phyloP scores from a whole-genome alignment of 2,888 invertebrate genomes.

The Octonoba sinensis region DNA sequence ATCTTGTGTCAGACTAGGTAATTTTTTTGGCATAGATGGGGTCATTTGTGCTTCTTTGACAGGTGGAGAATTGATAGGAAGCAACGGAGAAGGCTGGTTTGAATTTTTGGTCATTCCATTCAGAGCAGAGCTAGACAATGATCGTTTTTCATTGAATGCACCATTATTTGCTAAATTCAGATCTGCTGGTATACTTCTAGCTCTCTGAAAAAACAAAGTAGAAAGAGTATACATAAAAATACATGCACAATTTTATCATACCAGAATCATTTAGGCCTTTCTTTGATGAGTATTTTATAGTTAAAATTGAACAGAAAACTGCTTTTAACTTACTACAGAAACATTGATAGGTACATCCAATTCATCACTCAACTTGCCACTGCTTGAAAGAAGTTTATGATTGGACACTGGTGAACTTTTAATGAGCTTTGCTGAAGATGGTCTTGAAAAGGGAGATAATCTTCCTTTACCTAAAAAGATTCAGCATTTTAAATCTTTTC shows the following conservation, averaged over 20 bases:
- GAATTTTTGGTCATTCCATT: slow-evolving; percentile 42
- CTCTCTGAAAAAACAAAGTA: slow-evolving; percentile 24
- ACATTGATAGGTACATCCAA: slow-evolving; percentile 30
- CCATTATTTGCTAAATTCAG: slow-evolving; percentile 42
- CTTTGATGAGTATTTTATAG: background rate
- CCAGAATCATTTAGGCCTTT: background rate
- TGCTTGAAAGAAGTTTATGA: slow-evolving; percentile 30
- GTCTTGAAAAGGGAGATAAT: slow-evolving; percentile 48
- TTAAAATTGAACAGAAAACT: background rate
- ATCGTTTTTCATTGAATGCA: slow-evolving; percentile 45
- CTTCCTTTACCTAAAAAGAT: slow-evolving; percentile 35
- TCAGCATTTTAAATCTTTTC: background rate
- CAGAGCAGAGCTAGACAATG: slow-evolving; percentile 53
- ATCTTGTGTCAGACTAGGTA: slow-evolving; percentile 70
- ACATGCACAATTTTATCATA: background rate
- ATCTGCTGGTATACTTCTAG: slow-evolving; percentile 63
- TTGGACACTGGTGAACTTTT: slow-evolving; percentile 45
- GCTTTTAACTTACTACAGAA: slow-evolving; percentile 26
- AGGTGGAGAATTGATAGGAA: slow-evolving; percentile 38
- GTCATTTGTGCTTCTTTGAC: slow-evolving; percentile 47
- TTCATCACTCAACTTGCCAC: slow-evolving; percentile 24
- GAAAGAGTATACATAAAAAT: background rate
- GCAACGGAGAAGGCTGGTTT: slow-evolving; percentile 18
- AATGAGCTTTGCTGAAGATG: slow-evolving; percentile 51
- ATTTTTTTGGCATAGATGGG: slow-evolving; percentile 46